These are phyloP conservation scores for Dorcus hopei DNA, from an alignment of 2,888 invertebrate species.

Conservation along the genomic window DNA sequence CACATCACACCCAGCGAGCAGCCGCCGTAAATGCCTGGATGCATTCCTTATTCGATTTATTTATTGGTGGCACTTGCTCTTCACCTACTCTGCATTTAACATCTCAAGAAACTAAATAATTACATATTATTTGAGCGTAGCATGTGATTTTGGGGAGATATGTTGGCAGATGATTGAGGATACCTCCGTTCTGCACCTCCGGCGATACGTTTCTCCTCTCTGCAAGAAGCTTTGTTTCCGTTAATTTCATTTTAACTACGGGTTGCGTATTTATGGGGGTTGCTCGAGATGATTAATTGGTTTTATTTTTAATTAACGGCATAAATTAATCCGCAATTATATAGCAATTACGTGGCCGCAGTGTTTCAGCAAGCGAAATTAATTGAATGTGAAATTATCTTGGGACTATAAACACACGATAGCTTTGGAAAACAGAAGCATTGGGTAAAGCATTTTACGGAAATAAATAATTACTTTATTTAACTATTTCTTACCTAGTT, in stretches of 20 bases:
- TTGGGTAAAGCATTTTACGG: too few relatives aligned
- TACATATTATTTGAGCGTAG: slow-evolving; percentile 42
- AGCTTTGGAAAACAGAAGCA: too few relatives aligned
- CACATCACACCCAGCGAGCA: not conserved
- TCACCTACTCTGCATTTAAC: slow-evolving; percentile 44
- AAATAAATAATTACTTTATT: too few relatives aligned
- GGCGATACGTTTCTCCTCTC: slow-evolving; percentile 22
- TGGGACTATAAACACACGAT: too few relatives aligned
- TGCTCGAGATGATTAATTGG: slow-evolving; percentile 19
- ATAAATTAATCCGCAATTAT: slow-evolving; percentile 3
- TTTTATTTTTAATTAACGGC: slow-evolving; percentile 17
- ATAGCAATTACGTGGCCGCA: not conserved
- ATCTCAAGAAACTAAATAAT: slow-evolving; percentile 47
- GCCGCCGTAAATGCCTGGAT: not conserved
- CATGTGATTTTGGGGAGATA: slow-evolving; percentile 19
- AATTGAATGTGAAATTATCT: not conserved
- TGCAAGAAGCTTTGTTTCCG: slow-evolving; percentile 31
- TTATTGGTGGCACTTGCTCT: slow-evolving; percentile 48
- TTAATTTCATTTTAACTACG: slow-evolving; percentile 36
- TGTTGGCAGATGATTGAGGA: slow-evolving; percentile 40
- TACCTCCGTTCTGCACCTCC: slow-evolving; percentile 25
- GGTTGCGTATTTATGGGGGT: slow-evolving; percentile 21
- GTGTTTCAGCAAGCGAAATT: not conserved
- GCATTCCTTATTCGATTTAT: slow-evolving; percentile 32
- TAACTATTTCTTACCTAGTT: too few relatives aligned